A percentile compares a stretch with the other conserved stretches of the same genome.
phyloP scores from a whole-genome alignment of 1,140 invertebrate species.

The Drosophila ogumai region DNA sequence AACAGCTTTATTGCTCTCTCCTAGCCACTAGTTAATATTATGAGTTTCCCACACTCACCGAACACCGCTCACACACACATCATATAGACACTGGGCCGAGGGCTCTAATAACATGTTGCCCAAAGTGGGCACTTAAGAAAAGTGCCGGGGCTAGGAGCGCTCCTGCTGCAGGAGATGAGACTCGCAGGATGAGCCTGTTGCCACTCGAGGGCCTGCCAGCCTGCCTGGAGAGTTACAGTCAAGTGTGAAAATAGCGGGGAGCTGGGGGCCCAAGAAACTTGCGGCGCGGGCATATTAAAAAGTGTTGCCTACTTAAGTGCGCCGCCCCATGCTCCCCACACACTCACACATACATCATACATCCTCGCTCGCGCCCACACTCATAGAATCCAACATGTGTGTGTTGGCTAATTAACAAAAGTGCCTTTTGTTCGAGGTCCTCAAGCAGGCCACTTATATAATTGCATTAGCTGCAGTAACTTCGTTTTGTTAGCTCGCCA shows the following conservation, averaged over 20 bases:
- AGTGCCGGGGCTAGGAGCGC: conserved; percentile 17
- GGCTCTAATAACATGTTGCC: conserved; percentile 67
- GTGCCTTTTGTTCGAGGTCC: conserved; percentile 70
- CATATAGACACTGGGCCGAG: conserved; percentile 19
- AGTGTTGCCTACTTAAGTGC: conserved; percentile 58
- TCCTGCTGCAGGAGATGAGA: conserved; percentile 11
- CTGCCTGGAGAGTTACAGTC: conserved; percentile 19
- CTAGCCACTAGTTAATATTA: conserved; percentile 54
- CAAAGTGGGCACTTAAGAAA: conserved; percentile 64
- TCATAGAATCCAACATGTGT: conserved; percentile 10
- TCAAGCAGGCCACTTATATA: conserved; percentile 76
- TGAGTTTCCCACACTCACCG: conserved; percentile 54
- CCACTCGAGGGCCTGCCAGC: conserved; percentile 29
- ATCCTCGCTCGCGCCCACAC: neutral
- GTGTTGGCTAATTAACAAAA: conserved; percentile 76
- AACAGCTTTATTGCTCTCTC: conserved; percentile 38
- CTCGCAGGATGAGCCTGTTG: conserved; percentile 10
- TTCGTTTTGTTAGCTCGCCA: conserved; percentile 53
- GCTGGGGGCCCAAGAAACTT: conserved; percentile 44
- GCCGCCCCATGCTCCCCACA: conserved; percentile 21
- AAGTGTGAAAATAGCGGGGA: conserved; percentile 59
- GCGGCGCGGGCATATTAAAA: conserved; percentile 52
- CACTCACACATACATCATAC: neutral
- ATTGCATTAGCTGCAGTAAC: conserved; percentile 76
- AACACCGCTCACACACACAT: conserved; percentile 6